Evolutionary conservation across 1,140 invertebrate genomes (phyloP).

Genomic region (Maconellicoccus hirsutus): DNA sequence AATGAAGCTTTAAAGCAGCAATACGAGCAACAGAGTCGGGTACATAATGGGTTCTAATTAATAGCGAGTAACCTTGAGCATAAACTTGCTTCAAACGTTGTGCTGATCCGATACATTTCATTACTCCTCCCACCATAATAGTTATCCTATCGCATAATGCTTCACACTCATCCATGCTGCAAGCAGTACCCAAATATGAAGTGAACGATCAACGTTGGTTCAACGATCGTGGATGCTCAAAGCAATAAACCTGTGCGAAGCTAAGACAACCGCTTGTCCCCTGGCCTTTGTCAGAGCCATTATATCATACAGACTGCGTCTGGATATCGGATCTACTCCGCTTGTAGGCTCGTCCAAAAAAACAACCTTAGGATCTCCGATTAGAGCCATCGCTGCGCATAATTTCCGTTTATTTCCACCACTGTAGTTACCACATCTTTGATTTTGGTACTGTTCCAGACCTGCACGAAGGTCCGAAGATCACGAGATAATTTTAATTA

Average conservation of each 20-base stretch:
- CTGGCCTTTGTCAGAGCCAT: slow-evolving; percentile 47
- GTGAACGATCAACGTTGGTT: too few species aligned
- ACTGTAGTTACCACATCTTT: slow-evolving; percentile 39
- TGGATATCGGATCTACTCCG: slow-evolving; percentile 64
- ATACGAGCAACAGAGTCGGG: background rate
- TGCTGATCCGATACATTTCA: slow-evolving; percentile 38
- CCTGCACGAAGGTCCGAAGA: background rate
- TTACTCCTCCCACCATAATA: slow-evolving; percentile 74
- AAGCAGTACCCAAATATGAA: too few species aligned
- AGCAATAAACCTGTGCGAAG: slow-evolving; percentile 29
- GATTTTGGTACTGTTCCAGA: slow-evolving; percentile 25
- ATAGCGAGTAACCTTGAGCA: slow-evolving; percentile 39
- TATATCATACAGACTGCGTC: slow-evolving; percentile 62
- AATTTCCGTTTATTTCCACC: slow-evolving; percentile 92
- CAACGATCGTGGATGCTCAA: background rate
- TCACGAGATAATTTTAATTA: slow-evolving; percentile 28
- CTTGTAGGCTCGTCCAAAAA: slow-evolving; percentile 78
- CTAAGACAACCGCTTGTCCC: slow-evolving; percentile 25
- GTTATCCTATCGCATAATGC: slow-evolving; percentile 70
- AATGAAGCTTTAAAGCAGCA: background rate
- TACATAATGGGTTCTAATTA: slow-evolving; percentile 32
- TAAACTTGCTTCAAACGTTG: slow-evolving; percentile 38
- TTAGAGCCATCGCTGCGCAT: slow-evolving; percentile 80
- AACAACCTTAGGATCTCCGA: slow-evolving; percentile 78
- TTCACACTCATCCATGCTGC: slow-evolving; percentile 49